These are phyloP conservation scores for Isichthys henryi DNA, from an alignment of 2,113 vertebrate species.

Conservation along the genomic window DNA sequence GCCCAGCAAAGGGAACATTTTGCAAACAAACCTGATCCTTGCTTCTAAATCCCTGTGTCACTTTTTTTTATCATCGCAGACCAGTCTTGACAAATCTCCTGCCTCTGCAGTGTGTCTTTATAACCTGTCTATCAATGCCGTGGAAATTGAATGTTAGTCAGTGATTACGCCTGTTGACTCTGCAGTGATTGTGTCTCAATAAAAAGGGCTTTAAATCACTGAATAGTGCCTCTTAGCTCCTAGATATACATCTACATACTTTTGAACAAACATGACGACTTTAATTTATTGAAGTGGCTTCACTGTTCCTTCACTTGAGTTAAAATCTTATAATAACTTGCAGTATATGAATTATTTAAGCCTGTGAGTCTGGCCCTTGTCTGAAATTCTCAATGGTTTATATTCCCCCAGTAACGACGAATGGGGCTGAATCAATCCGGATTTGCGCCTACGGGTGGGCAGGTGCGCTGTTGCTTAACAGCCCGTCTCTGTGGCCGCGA, in stretches of 20 bases:
- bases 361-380: neutral
- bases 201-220: neutral
- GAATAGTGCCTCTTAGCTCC: neutral
- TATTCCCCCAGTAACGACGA: neutral
- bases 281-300: neutral
- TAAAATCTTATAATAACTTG: neutral
- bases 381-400: neutral
- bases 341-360: neutral
- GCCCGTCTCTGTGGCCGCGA: neutral
- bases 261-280: neutral
- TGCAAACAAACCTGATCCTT: neutral
- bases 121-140: neutral
- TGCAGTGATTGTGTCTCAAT: neutral
- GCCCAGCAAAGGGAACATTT: neutral
- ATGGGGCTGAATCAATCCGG: neutral
- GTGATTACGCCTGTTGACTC: slow-evolving; percentile 1
- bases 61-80: neutral
- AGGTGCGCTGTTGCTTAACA: neutral
- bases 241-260: neutral
- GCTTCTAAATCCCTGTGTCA: neutral
- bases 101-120: neutral
- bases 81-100: neutral
- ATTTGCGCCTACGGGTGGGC: neutral
- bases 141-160: neutral
- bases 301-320: neutral